Evolutionary conservation across 37 sponge, comb jelly and placozoan genomes (phyloP).

Genomic region (Halisarca cf. caerulea): DNA sequence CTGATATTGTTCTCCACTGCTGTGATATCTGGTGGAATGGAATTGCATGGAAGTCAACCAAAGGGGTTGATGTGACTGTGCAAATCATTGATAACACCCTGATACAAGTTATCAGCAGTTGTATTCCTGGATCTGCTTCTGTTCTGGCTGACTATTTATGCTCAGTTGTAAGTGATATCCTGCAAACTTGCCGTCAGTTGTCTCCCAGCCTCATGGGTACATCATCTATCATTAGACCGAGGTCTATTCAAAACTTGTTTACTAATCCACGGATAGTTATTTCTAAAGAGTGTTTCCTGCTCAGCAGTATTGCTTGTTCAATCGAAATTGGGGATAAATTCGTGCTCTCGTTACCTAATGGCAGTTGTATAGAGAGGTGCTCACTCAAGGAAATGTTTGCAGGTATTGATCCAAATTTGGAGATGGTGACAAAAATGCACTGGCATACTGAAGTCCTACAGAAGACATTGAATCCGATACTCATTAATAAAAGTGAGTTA

Average conservation of each 20-base stretch:
- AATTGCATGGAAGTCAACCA: constrained; percentile 2
- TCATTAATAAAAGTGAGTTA: too few species aligned
- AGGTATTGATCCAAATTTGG: too few species aligned
- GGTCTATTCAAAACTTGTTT: background rate
- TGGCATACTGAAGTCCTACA: too few species aligned
- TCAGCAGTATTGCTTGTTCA: background rate
- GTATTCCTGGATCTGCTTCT: background rate
- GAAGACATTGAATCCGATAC: too few species aligned
- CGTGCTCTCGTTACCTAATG: background rate
- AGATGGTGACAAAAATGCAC: too few species aligned
- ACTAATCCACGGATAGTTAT: background rate
- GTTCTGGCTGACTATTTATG: background rate
- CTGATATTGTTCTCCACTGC: background rate
- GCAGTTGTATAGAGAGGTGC: background rate
- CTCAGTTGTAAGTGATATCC: background rate
- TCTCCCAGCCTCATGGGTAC: background rate
- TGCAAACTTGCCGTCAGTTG: background rate
- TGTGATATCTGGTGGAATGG: constrained; percentile 23
- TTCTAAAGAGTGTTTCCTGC: background rate
- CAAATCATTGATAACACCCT: background rate
- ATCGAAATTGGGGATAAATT: background rate
- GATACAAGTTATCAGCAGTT: background rate
- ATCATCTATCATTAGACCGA: background rate
- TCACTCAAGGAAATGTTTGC: background rate
- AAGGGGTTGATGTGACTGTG: constrained; percentile 1